Evolutionary conservation across 2,888 invertebrate species (phyloP).

Genomic region (Apotomis betuletana): DNA sequence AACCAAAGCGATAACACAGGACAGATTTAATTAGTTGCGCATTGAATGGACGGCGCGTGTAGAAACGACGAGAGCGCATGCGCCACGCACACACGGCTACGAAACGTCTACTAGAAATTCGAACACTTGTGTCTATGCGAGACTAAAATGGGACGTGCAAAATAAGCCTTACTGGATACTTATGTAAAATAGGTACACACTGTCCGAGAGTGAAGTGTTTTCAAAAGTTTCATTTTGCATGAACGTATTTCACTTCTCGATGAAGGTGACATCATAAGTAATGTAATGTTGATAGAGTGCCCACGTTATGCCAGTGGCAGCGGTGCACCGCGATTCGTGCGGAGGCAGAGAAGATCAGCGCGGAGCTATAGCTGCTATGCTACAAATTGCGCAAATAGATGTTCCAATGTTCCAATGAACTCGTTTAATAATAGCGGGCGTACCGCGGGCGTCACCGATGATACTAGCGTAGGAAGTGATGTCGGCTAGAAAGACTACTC

Average conservation of each 20-base stretch:
- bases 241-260: slow-evolving; percentile 3
- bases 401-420: slow-evolving; percentile 84
- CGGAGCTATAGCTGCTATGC: slow-evolving; percentile 74
- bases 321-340: slow-evolving; percentile 48
- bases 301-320: slow-evolving; percentile 38
- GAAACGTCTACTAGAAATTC: slow-evolving; percentile 56
- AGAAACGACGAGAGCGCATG: slow-evolving; percentile 71
- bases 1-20: slow-evolving; percentile 62
- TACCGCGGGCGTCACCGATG: slow-evolving; percentile 76
- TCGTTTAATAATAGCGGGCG: slow-evolving; percentile 81
- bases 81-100: slow-evolving; percentile 69
- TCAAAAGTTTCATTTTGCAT: slow-evolving; percentile 7
- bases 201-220: slow-evolving; percentile 1
- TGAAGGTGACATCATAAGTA: slow-evolving; percentile 26
- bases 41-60: slow-evolving; percentile 75
- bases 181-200: slow-evolving; percentile 19
- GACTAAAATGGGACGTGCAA: slow-evolving; percentile 55
- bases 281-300: slow-evolving; percentile 25
- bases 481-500: slow-evolving; percentile 29
- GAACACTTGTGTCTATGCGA: slow-evolving; percentile 54
- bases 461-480: slow-evolving; percentile 46
- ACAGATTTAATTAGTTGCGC: slow-evolving; percentile 69
- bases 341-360: slow-evolving; percentile 73
- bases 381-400: slow-evolving; percentile 83
- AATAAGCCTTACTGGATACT: slow-evolving; percentile 43